Evolutionary conservation across 2,888 invertebrate genomes (phyloP).

Genomic region (Hetaerina titia): DNA sequence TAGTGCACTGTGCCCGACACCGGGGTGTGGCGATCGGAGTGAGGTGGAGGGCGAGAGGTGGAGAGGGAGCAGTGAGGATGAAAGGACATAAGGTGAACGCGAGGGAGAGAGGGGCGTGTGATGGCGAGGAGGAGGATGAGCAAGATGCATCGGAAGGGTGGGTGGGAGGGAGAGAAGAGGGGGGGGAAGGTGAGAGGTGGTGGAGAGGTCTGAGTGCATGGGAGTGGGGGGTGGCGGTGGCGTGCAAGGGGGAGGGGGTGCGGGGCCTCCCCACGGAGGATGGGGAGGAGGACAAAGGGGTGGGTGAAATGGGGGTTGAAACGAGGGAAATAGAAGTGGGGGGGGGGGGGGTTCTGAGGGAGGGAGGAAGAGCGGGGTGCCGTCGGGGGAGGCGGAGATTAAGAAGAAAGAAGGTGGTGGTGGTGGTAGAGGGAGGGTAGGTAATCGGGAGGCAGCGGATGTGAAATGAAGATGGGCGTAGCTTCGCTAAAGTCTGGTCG

Average conservation of each 20-base stretch:
- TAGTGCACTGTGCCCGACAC: too few relatives aligned
- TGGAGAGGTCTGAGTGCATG: constrained; percentile 69
- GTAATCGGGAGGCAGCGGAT: constrained; percentile 46
- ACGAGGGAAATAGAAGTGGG: constrained; percentile 58
- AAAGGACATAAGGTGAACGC: constrained; percentile 68
- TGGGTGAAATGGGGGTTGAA: constrained; percentile 68
- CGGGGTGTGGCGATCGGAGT: too few relatives aligned
- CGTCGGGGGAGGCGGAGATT: too few relatives aligned
- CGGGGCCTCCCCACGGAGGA: constrained; percentile 71
- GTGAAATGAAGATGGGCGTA: constrained; percentile 62
- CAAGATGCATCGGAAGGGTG: constrained; percentile 75
- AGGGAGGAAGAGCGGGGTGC: neutral
- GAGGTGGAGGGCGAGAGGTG: neutral
- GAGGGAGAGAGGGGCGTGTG: constrained; percentile 69
- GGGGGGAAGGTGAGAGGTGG: constrained; percentile 59
- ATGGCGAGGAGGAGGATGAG: constrained; percentile 73
- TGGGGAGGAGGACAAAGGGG: constrained; percentile 76
- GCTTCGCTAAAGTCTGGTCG: constrained; percentile 59
- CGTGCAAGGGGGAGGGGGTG: constrained; percentile 71
- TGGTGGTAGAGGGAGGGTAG: neutral
- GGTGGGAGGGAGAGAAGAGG: constrained; percentile 71
- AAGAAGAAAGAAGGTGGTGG: neutral
- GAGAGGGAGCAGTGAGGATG: constrained; percentile 68
- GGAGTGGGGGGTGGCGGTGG: constrained; percentile 69
- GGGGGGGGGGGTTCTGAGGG: constrained; percentile 24